Evolutionary conservation across 2,113 vertebrate genomes (phyloP).

Genomic region (Alouatta palliata): DNA sequence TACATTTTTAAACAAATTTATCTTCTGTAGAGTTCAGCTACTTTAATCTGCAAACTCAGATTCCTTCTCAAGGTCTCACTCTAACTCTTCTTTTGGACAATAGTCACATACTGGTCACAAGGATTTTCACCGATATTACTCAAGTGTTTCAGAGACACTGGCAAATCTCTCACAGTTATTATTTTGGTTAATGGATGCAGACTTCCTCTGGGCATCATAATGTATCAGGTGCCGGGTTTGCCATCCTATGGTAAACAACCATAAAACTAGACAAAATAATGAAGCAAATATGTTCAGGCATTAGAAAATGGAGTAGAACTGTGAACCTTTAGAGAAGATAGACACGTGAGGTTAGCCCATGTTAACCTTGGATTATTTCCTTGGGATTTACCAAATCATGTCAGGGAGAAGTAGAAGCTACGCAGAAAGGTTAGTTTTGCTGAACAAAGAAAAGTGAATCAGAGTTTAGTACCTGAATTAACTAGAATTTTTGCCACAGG

Average conservation of each 20-base stretch:
- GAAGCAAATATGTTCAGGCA: neutral
- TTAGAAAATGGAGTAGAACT: neutral
- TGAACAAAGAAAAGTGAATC: neutral
- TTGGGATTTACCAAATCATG: neutral
- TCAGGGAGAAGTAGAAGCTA: neutral
- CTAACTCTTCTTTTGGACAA: neutral
- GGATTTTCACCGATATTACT: neutral
- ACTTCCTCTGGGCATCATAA: neutral
- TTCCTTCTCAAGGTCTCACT: neutral
- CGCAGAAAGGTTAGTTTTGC: neutral
- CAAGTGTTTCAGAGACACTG: neutral
- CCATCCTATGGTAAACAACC: neutral
- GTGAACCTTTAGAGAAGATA: neutral
- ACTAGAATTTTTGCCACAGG: neutral
- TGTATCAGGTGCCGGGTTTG: neutral
- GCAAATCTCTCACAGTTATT: neutral
- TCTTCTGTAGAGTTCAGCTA: neutral
- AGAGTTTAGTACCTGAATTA: neutral
- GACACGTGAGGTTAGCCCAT: neutral
- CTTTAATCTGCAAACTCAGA: neutral
- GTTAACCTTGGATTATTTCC: neutral
- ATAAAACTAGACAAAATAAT: neutral
- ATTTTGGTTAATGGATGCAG: neutral
- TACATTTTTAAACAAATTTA: neutral
- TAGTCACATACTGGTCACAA: neutral